Evolutionary conservation across 2,797 vertebrate genomes (phyloP).

Genomic region (Enteromius unitaeniatus): DNA sequence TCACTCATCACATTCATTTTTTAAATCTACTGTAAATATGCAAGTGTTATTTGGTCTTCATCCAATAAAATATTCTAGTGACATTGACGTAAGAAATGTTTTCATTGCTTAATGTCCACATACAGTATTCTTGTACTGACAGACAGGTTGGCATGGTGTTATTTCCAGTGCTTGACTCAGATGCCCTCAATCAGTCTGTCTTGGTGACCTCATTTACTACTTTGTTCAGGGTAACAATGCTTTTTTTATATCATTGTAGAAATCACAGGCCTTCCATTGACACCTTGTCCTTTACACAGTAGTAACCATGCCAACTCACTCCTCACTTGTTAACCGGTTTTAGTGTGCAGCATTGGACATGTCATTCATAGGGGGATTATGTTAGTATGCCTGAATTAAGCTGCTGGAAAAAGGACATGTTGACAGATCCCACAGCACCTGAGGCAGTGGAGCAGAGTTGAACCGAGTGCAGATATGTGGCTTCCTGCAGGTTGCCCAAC

Average conservation of each 20-base stretch:
- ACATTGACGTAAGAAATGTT: neutral
- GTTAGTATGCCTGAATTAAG: constrained; percentile 46
- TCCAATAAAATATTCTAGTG: neutral
- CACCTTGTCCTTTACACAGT: constrained; percentile 37
- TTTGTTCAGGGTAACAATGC: neutral
- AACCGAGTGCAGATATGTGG: constrained; percentile 45
- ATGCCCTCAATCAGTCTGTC: constrained; percentile 46
- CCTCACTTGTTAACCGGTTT: constrained; percentile 52
- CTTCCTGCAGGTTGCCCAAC: constrained; percentile 20
- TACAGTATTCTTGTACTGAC: neutral
- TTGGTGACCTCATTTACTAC: constrained; percentile 38
- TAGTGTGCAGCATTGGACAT: constrained; percentile 64
- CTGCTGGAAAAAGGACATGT: constrained; percentile 65
- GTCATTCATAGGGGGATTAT: constrained; percentile 73
- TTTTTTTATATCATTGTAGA: constrained; percentile 35
- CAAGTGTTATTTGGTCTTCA: neutral
- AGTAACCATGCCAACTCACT: constrained; percentile 52
- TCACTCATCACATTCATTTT: neutral
- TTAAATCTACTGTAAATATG: neutral
- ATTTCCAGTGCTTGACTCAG: constrained; percentile 2
- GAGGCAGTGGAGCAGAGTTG: constrained; percentile 45
- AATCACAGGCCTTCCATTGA: constrained; percentile 4
- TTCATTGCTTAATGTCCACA: neutral
- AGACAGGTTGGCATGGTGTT: neutral
- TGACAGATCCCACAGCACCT: constrained; percentile 67